A percentile compares a stretch with the other conserved stretches of the same genome.
Conservation (phyloP, 2,888 invertebrate species). For the Amaurobius ferox region DNA sequence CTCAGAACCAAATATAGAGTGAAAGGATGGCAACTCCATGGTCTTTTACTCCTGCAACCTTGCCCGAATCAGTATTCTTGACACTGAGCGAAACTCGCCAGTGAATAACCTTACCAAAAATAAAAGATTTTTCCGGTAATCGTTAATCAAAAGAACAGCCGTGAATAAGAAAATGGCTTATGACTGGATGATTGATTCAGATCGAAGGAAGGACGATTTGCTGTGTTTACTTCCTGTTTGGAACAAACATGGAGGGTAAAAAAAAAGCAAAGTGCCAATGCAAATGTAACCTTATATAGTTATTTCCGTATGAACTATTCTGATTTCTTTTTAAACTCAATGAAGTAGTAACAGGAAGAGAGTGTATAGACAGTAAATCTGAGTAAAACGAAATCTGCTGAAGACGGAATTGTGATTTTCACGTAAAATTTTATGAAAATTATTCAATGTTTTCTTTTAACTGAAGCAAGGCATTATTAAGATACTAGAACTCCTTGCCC, state of each 20-base stretch:
- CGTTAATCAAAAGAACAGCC: neutral
- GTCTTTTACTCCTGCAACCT: slow-evolving; percentile 18
- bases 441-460: too few species aligned
- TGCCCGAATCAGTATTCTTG: slow-evolving; percentile 58
- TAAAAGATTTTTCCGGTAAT: neutral
- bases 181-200: slow-evolving; percentile 1
- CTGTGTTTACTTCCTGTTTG: neutral
- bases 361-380: too few species aligned
- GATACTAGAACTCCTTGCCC: too few species aligned
- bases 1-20: slow-evolving; percentile 63
- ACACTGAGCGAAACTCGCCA: slow-evolving; percentile 19
- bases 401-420: too few species aligned
- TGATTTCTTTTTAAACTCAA: too few species aligned
- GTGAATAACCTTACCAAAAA: slow-evolving; percentile 20
- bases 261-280: neutral
- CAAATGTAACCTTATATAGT: neutral
- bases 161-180: neutral
- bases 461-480: too few species aligned
- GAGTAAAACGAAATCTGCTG: too few species aligned
- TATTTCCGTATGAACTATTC: neutral
- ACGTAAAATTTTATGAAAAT: too few species aligned
- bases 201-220: neutral
- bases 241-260: neutral
- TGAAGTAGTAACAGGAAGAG: too few species aligned
- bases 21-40: slow-evolving; percentile 33